Evolutionary conservation across 2,113 vertebrate species (phyloP).

Genomic region (Dolichotis patagonum): DNA sequence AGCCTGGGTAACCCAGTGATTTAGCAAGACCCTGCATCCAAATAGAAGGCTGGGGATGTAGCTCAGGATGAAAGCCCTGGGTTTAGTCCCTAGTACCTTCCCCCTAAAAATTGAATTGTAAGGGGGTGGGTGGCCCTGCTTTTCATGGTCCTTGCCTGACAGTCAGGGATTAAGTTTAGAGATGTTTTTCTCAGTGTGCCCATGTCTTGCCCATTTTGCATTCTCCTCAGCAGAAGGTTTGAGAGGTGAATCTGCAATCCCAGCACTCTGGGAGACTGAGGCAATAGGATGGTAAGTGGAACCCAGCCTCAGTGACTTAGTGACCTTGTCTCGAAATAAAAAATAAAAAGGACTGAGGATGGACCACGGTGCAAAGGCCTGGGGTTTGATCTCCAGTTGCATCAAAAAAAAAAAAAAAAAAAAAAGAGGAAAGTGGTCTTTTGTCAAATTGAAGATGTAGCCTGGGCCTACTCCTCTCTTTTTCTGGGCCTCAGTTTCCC

Average conservation of each 20-base stretch:
- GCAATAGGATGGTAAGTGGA: neutral
- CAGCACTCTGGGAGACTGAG: neutral
- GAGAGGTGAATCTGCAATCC: too few relatives aligned
- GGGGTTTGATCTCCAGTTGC: neutral
- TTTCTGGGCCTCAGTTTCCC: neutral
- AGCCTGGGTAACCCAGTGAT: neutral
- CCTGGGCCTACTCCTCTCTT: neutral
- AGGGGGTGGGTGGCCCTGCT: too few relatives aligned
- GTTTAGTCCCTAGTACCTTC: too few relatives aligned
- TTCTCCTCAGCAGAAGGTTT: too few relatives aligned
- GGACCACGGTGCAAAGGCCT: neutral
- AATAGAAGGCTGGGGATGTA: too few relatives aligned
- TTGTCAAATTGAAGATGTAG: neutral
- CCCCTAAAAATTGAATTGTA: too few relatives aligned
- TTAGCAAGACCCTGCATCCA: too few relatives aligned
- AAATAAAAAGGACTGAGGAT: neutral
- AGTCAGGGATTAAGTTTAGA: too few relatives aligned
- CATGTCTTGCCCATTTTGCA: too few relatives aligned
- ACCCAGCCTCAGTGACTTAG: neutral
- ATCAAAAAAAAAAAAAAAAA: neutral
- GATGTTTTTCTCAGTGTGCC: too few relatives aligned
- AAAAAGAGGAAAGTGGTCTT: neutral
- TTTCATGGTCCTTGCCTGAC: too few relatives aligned
- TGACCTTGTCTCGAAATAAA: neutral
- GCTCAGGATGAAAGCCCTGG: too few relatives aligned